Evolutionary conservation across 2,113 vertebrate species (phyloP).

Genomic region (Sander vitreus): DNA sequence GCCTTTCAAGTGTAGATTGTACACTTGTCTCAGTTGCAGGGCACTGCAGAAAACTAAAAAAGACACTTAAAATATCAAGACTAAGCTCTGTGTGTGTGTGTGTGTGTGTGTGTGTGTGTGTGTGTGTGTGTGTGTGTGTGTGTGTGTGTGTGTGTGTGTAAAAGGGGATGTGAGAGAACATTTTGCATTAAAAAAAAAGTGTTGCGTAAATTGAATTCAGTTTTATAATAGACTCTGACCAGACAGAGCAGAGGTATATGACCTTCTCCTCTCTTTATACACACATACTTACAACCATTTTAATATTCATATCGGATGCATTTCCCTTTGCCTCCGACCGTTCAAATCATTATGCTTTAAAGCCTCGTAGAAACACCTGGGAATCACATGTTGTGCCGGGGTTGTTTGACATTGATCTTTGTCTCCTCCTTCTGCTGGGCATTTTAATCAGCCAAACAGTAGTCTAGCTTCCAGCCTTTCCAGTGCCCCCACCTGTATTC

Average conservation of each 20-base stretch:
- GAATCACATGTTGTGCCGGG: slow-evolving; percentile 17
- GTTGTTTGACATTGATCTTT: slow-evolving; percentile 54
- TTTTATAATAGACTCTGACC: slow-evolving; percentile 3
- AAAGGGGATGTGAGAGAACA: not conserved
- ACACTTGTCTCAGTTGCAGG: slow-evolving; percentile 33
- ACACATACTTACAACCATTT: not conserved
- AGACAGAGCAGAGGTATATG: slow-evolving; percentile 5
- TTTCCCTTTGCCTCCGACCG: slow-evolving; percentile 23
- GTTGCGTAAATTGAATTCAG: not conserved
- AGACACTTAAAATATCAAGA: slow-evolving; percentile 17
- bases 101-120: no score
- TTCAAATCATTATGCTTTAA: slow-evolving; percentile 33
- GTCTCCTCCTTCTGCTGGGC: slow-evolving; percentile 23
- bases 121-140: no score
- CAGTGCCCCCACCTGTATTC: not conserved
- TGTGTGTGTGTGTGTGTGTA: slow-evolving; percentile 1
- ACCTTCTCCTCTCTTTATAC: slow-evolving; percentile 3
- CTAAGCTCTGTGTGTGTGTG: not conserved
- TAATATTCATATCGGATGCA: slow-evolving; percentile 31
- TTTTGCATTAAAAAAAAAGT: not conserved
- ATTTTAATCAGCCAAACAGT: slow-evolving; percentile 52
- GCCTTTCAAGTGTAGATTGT: slow-evolving; percentile 8
- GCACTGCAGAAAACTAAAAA: slow-evolving; percentile 29
- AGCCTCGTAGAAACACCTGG: slow-evolving; percentile 1
- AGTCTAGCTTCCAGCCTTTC: slow-evolving; percentile 5